Conservation (phyloP, 2,797 vertebrate species). For the Pipistrellus nathusii region DNA sequence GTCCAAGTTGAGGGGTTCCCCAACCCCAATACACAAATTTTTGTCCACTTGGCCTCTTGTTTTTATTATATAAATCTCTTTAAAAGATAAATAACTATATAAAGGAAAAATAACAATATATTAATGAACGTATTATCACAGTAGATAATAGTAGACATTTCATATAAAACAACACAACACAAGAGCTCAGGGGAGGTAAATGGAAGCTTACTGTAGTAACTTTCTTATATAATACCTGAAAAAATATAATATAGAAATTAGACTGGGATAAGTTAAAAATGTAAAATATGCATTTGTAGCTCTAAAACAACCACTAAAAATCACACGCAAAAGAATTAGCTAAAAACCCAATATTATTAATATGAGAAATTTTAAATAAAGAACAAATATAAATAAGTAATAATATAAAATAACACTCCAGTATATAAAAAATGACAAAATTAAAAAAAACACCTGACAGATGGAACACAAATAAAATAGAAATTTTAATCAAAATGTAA, state of each 20-base stretch:
- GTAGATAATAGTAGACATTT: background rate
- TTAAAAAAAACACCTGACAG: background rate
- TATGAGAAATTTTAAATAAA: background rate
- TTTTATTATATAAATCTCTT: background rate
- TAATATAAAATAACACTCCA: background rate
- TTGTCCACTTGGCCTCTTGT: too few relatives aligned
- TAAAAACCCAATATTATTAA: background rate
- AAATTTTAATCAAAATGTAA: background rate
- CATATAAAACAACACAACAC: background rate
- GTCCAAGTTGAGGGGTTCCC: too few relatives aligned
- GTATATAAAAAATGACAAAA: background rate
- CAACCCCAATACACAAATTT: too few relatives aligned
- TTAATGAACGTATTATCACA: background rate
- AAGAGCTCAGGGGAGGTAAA: background rate
- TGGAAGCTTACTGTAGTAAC: background rate
- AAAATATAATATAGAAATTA: background rate
- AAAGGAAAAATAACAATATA: background rate
- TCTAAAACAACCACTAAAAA: background rate
- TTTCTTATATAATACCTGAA: background rate
- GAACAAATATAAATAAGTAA: background rate
- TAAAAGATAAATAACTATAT: background rate
- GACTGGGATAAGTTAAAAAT: background rate
- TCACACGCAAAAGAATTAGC: background rate
- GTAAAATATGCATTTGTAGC: background rate
- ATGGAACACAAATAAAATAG: background rate